phyloP scores from a whole-genome alignment of 2,113 vertebrate genomes.

The Chitala chitala region DNA sequence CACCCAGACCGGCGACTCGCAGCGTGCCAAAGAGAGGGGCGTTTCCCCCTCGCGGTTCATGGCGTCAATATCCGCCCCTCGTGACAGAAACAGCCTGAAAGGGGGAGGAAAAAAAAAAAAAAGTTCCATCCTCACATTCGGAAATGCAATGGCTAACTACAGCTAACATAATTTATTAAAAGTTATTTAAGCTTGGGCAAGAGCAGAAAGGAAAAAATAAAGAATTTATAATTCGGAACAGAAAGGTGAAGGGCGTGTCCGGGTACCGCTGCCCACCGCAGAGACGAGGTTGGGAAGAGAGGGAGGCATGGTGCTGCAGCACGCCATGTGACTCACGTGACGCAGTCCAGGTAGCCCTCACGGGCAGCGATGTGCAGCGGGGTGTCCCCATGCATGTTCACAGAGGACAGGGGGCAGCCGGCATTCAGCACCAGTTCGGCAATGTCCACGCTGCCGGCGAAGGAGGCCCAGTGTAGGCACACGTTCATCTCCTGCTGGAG shows the following conservation, averaged over 20 bases:
- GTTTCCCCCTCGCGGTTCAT: constrained; percentile 85
- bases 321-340: constrained; percentile 78
- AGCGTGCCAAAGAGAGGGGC: constrained; percentile 68
- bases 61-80: constrained; percentile 79
- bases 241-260: too few relatives aligned
- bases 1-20: constrained; percentile 81
- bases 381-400: constrained; percentile 83
- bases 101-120: neutral
- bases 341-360: constrained; percentile 79
- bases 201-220: too few relatives aligned
- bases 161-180: too few relatives aligned
- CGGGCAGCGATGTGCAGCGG: constrained; percentile 82
- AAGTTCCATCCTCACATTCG: too few relatives aligned
- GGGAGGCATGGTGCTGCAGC: too few relatives aligned
- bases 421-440: constrained; percentile 82
- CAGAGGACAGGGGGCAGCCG: constrained; percentile 73
- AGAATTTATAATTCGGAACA: too few relatives aligned
- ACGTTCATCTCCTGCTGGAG: constrained; percentile 78
- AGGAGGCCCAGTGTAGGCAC: constrained; percentile 86
- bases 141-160: neutral
- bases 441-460: constrained; percentile 79
- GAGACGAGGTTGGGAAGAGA: too few relatives aligned
- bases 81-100: constrained; percentile 77
- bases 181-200: too few relatives aligned
- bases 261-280: too few relatives aligned